Evolutionary conservation across 2,888 invertebrate species (phyloP), one percentile per base, ranked within the genome.

Genomic region (Kryphioiulus occultus): DNA sequence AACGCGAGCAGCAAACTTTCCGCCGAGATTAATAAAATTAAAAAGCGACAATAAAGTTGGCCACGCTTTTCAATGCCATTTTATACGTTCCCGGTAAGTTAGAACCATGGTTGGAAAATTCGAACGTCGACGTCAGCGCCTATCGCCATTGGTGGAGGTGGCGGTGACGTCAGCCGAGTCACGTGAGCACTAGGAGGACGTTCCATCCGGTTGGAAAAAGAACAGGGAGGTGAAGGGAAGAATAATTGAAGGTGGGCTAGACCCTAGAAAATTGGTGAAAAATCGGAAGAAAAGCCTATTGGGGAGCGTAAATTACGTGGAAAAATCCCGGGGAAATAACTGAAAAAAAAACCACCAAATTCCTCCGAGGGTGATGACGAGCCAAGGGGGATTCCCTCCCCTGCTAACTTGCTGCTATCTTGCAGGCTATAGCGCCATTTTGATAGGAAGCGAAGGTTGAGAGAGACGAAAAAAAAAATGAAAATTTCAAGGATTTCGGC

Each of bases 61-160:
- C 2, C 47, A 47, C 47, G 59, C 19, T 59, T 59, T 59, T 59
- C 59, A 59, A 5, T 59, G 59, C 59, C 59, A 59, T 59, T 59
- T 59, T 59, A 59, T 59, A 59, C 59, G 59, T 59, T 59, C 59
- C n/a, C 59, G 59, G 59, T 59, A n/a, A n/a, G 59, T n/a, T n/a
- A n/a, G 19, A n/a, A n/a, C 59, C 59, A 15, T 59, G 12, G n/a
- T 3, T 59, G 19, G 59, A n/a, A 59, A 59, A 59, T n/a, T 59
- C 59, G 59, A 19, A 59, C 59, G 59, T 9, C 1, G 59, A n/a
- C n/a, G n/a, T 15, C 10, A 15, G 12, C 47, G 5, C 10, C 10
- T 1, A 15, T 3, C 22, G 3, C 59, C 3, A 59, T 59, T 59
- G 59, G 59, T 59, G n/a, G 59, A 59, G 22, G 22, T n/a, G 59